Percentiles rank a stretch among this genome's conserved stretches.
Conservation (phyloP, 2,888 invertebrate genomes). For the Pseudanteris insignis region DNA sequence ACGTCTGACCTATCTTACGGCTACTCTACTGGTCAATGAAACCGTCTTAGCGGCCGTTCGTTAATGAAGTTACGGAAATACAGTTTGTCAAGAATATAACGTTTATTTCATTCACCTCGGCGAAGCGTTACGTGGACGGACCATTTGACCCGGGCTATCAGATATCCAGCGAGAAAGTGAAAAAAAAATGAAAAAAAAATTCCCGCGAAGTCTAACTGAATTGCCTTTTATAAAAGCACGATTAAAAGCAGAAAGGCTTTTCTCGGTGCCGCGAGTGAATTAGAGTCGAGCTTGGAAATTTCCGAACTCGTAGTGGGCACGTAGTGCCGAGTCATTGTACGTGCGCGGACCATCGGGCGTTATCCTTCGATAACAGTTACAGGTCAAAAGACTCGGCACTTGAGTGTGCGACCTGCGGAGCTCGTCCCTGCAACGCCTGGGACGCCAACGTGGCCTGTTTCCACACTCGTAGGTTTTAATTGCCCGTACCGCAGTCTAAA, state of each 20-base stretch:
- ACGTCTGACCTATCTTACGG: too few species aligned
- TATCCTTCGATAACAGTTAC: constrained; percentile 41
- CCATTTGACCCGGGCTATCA: not conserved
- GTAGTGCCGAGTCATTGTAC: constrained; percentile 29
- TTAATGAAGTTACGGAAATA: not conserved
- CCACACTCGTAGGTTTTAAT: constrained; percentile 32
- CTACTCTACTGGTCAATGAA: too few species aligned
- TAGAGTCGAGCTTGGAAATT: constrained; percentile 32
- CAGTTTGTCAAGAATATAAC: not conserved
- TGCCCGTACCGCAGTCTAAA: constrained; percentile 23
- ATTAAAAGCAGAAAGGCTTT: constrained; percentile 33
- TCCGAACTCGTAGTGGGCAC: constrained; percentile 25
- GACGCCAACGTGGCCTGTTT: constrained; percentile 31
- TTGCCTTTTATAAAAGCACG: constrained; percentile 14
- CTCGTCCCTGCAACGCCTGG: constrained; percentile 13
- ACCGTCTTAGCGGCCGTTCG: too few species aligned
- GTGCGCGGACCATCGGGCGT: constrained; percentile 27
- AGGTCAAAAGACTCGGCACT: constrained; percentile 25
- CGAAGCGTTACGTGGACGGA: too few species aligned
- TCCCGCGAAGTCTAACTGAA: constrained; percentile 20
- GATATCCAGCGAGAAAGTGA: not conserved
- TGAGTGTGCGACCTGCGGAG: constrained; percentile 5
- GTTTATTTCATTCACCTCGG: too few species aligned
- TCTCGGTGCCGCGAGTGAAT: constrained; percentile 29
- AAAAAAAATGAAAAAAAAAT: constrained; percentile 16